Percentiles rank a stretch among this genome's conserved stretches.
These are phyloP conservation scores for Amiota minor DNA, from an alignment of 2,888 invertebrate species.

Conservation along the genomic window DNA sequence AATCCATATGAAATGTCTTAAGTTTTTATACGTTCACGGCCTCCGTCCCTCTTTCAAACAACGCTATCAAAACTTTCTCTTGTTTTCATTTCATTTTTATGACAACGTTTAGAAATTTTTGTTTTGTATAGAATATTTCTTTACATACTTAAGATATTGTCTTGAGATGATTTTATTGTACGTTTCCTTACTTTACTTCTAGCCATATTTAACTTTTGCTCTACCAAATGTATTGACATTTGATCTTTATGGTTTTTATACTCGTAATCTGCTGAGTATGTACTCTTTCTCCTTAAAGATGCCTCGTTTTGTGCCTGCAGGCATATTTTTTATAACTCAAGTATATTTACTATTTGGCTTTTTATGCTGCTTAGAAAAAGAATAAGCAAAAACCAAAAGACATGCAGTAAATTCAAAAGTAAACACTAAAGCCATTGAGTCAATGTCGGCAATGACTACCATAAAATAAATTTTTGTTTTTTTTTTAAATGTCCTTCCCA, in stretches of 20 bases:
- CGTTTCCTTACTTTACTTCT: constrained; percentile 34
- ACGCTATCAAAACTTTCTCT: constrained; percentile 46
- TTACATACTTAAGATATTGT: constrained; percentile 40
- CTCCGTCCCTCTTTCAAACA: neutral
- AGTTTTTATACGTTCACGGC: constrained; percentile 48
- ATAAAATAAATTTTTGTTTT: constrained; percentile 32
- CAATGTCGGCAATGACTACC: neutral
- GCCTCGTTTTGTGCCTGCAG: constrained; percentile 67
- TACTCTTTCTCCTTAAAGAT: constrained; percentile 44
- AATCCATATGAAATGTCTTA: constrained; percentile 59
- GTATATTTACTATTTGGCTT: constrained; percentile 74
- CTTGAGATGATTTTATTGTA: neutral
- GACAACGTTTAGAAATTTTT: constrained; percentile 67
- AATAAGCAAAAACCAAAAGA: constrained; percentile 49
- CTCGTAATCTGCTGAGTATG: neutral
- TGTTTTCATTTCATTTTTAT: constrained; percentile 70
- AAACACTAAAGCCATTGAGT: constrained; percentile 18
- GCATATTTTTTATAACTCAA: constrained; percentile 73
- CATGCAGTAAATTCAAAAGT: constrained; percentile 9
- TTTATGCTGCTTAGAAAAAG: constrained; percentile 70
- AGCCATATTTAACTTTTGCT: constrained; percentile 24
- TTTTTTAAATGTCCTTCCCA: constrained; percentile 1
- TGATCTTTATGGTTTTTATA: constrained; percentile 68
- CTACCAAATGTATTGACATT: constrained; percentile 66
- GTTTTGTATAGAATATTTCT: constrained; percentile 50